Conservation (phyloP, 2,888 invertebrate species). For the Cerastis leucographa region DNA sequence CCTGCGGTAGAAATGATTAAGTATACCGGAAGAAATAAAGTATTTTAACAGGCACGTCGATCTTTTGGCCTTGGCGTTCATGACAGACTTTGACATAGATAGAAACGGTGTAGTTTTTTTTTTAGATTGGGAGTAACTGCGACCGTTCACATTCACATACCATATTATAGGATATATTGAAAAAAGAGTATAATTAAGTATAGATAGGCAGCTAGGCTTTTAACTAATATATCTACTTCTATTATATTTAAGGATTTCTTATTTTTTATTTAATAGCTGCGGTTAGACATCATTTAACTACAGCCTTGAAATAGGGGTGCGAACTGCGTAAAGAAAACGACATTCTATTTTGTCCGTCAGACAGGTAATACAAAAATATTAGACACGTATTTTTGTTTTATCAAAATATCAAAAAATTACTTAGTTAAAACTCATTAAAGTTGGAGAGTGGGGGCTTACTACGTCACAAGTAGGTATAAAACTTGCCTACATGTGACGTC, state of each 20-base stretch:
- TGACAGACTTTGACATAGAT: background rate
- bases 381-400: no score
- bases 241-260: no score
- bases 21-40: constrained; percentile 34
- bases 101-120: background rate
- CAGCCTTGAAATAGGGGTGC: background rate
- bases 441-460: no score
- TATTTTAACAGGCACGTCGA: background rate
- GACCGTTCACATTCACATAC: background rate
- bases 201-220: background rate
- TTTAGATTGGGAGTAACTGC: background rate
- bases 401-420: no score
- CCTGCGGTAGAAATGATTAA: constrained; percentile 16
- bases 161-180: no score
- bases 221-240: background rate
- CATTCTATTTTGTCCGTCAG: no score
- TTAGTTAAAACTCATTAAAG: no score
- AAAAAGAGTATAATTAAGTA: background rate
- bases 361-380: no score
- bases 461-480: no score
- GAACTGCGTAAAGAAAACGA: no score
- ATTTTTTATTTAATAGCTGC: no score
- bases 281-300: background rate
- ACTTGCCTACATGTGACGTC: no score
- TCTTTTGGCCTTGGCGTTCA: constrained; percentile 19